Percentiles rank a stretch among this genome's conserved stretches.
Conservation (phyloP, 1,140 invertebrate species). For the Pemphigus obesinymphae region DNA sequence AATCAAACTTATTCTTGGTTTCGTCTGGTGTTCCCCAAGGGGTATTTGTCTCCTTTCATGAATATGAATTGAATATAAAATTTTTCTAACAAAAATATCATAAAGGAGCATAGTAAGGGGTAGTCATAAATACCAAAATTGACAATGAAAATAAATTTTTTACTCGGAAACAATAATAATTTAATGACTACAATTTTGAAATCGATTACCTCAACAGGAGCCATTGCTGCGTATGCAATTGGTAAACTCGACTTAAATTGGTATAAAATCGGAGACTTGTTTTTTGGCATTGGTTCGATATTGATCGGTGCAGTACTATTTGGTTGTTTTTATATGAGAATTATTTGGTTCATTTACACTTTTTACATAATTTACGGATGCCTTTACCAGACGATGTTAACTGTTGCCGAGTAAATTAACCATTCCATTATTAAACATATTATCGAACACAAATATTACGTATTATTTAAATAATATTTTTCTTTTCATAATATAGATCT, state of each 20-base stretch:
- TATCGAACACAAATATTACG: neutral
- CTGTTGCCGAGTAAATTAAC: constrained; percentile 66
- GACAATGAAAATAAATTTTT: too few relatives aligned
- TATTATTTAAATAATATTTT: neutral
- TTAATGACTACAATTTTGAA: neutral
- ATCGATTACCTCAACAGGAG: neutral
- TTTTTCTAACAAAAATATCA: too few relatives aligned
- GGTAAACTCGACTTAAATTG: constrained; percentile 6
- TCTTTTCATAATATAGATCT: constrained; percentile 60
- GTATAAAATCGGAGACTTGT: neutral
- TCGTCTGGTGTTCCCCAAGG: too few relatives aligned
- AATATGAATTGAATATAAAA: too few relatives aligned
- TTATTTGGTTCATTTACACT: constrained; percentile 67
- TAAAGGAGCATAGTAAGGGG: too few relatives aligned
- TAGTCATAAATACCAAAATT: too few relatives aligned
- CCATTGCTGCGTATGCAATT: constrained; percentile 9
- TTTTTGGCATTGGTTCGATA: constrained; percentile 5
- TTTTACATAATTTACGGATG: constrained; percentile 71
- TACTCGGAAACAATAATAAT: too few relatives aligned
- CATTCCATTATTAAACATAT: neutral
- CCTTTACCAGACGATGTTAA: constrained; percentile 76
- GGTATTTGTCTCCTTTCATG: too few relatives aligned
- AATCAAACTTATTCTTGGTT: too few relatives aligned
- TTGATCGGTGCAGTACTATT: constrained; percentile 61
- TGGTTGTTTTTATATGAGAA: constrained; percentile 57